Percentiles rank a stretch among this genome's conserved stretches.
Evolutionary conservation across 2,888 invertebrate species (phyloP).

Genomic region (Mimachlamys varia): DNA sequence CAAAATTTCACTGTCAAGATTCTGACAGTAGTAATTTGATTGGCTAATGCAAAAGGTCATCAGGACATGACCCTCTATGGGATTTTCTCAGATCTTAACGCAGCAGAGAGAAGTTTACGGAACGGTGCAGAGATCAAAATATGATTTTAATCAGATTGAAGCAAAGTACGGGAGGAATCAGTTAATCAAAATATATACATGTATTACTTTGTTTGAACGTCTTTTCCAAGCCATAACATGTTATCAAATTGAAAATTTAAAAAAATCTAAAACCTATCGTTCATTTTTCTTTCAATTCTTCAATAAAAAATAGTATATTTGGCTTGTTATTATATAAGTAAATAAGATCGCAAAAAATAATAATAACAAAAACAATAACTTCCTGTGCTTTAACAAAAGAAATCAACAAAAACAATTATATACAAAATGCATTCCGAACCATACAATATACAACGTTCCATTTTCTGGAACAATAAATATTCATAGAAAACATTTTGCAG

Average conservation of each 20-base stretch:
- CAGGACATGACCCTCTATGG: no score
- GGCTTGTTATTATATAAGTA: not conserved
- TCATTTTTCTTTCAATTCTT: not conserved
- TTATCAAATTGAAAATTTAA: not conserved
- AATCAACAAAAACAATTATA: conserved; percentile 14
- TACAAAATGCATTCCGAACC: not conserved
- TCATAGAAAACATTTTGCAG: not conserved
- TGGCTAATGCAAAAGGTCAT: no score
- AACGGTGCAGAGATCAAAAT: no score
- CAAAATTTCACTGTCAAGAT: no score
- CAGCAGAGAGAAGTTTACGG: no score
- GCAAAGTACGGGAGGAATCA: not conserved
- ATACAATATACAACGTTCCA: not conserved
- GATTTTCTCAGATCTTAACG: no score
- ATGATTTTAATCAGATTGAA: no score
- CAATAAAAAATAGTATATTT: no score
- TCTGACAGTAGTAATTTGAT: no score
- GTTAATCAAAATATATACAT: not conserved
- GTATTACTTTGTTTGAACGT: no score
- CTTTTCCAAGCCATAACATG: not conserved
- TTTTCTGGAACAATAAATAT: not conserved
- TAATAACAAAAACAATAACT: conserved; percentile 23
- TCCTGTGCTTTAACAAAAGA: not conserved
- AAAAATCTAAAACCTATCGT: not conserved
- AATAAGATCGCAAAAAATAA: not conserved